Evolutionary conservation across 2,888 invertebrate genomes (phyloP), one percentile per base, ranked within the genome.

Genomic region (Rhyacophila evoluta): DNA sequence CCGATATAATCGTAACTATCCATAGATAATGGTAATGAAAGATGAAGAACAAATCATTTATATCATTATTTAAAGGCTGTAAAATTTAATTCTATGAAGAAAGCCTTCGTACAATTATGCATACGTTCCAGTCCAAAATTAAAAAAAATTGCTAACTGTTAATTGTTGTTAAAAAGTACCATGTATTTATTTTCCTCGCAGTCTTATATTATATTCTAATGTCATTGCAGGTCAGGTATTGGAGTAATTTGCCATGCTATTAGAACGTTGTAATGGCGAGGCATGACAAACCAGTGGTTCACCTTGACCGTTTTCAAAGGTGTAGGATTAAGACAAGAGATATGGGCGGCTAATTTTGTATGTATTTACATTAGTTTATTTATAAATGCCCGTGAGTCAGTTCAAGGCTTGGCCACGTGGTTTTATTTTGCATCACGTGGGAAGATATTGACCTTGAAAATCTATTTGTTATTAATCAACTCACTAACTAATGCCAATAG

Each of bases 391-490:
- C 69, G 19, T 69, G 69, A 69, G 69, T 69, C 69, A 33, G 69
- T 29, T 69, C 69, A 69, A 69, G 69, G 69, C 28, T 8, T 33
- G 69, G 12, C 69, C 69, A 69, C 69, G 69, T 69, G 69, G 25
- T 37, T 12, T 82, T 82, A 25, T 55, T 55, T 55, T 25, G 19
- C 41, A 55, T 10, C 55, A 55, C 55, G 55, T 55, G 55, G 55
- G 55, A 25, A 10, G 55, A 19, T 55, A 15, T 55, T 55, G 55
- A 55, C 55, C 55, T 55, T 55, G 55, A 55, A 55, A 55, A 19
- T 19, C 10, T 15, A 55, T n/a, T 15, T 8, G 55, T 1, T 55
- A 10, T 8, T 15, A 19, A 19, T 55, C 10, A 55, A 55, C 19
- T 33, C 29, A 33, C 6, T 33, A 33, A 33, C 6, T 33, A n/a